These are phyloP conservation scores for Chloroceryle amazona DNA, from an alignment of 2,797 vertebrate genomes.

Conservation along the genomic window DNA sequence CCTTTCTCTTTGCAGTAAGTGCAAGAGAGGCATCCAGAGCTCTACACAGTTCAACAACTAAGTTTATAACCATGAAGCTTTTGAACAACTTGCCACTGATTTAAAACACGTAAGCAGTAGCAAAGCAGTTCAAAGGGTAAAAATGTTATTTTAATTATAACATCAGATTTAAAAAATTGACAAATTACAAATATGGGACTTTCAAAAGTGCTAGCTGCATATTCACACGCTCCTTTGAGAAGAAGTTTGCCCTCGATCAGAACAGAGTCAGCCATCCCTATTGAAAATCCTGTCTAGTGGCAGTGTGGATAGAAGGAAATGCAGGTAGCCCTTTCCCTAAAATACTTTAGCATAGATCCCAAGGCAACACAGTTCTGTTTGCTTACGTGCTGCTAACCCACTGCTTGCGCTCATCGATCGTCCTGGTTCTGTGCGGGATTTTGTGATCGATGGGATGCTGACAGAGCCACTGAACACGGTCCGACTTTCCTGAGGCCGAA, in stretches of 20 bases:
- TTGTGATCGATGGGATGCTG: conserved; percentile 97
- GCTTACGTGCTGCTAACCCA: conserved; percentile 94
- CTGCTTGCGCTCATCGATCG: conserved; percentile 99
- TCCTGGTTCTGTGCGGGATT: conserved; percentile 93
- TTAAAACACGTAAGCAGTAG: not conserved
- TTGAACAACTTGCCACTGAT: not conserved
- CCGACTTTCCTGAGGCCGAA: conserved; percentile 94
- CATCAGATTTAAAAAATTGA: not conserved
- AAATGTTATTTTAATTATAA: not conserved
- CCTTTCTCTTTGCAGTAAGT: not conserved
- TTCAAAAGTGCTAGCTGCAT: not conserved
- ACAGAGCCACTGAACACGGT: conserved; percentile 95
- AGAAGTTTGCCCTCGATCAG: not conserved
- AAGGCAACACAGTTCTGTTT: not conserved
- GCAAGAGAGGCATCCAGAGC: not conserved
- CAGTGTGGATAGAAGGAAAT: not conserved
- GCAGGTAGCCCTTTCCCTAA: not conserved
- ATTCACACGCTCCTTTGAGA: not conserved
- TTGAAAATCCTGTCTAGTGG: not conserved
- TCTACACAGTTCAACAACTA: not conserved
- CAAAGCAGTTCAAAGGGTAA: not conserved
- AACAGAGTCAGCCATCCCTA: not conserved
- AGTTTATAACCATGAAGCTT: not conserved
- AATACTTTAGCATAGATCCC: not conserved
- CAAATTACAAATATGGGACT: not conserved